These are phyloP conservation scores for Pachymerium ferrugineum DNA, from an alignment of 2,888 invertebrate genomes.

Conservation along the genomic window DNA sequence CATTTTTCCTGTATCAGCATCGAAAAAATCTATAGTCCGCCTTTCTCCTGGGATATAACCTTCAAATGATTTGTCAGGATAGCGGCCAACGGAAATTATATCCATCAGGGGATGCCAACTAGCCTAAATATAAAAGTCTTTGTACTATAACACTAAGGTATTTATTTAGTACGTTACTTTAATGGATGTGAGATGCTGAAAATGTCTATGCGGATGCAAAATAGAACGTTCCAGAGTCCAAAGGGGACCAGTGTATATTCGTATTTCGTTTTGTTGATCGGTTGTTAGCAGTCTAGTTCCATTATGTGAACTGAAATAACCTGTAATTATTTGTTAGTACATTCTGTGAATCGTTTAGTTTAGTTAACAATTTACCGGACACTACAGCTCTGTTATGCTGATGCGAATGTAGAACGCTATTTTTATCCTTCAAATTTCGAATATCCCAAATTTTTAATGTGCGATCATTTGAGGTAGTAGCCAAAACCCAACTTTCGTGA, in stretches of 20 bases:
- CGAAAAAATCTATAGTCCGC: neutral
- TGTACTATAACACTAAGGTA: too few relatives aligned
- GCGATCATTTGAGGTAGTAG: neutral
- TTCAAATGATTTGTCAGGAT: neutral
- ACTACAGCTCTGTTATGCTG: neutral
- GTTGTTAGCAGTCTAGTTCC: neutral
- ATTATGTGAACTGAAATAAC: neutral
- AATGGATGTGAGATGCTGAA: neutral
- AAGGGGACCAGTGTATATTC: neutral
- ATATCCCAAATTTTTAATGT: neutral
- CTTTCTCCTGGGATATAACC: neutral
- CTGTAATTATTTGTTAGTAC: neutral
- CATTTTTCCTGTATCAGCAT: neutral
- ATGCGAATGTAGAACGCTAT: neutral
- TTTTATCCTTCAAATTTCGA: neutral
- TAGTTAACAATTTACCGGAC: neutral
- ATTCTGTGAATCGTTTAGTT: neutral
- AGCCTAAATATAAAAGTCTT: neutral
- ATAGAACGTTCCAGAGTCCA: neutral
- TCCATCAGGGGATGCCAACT: neutral
- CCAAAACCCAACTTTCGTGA: neutral
- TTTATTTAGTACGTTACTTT: too few relatives aligned
- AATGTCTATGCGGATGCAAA: neutral
- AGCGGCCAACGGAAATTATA: neutral
- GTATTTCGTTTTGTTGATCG: neutral